A percentile compares a stretch with the other conserved stretches of the same genome.
phyloP scores from a whole-genome alignment of 2,888 invertebrate species.

The Oxystoma pomonae region DNA sequence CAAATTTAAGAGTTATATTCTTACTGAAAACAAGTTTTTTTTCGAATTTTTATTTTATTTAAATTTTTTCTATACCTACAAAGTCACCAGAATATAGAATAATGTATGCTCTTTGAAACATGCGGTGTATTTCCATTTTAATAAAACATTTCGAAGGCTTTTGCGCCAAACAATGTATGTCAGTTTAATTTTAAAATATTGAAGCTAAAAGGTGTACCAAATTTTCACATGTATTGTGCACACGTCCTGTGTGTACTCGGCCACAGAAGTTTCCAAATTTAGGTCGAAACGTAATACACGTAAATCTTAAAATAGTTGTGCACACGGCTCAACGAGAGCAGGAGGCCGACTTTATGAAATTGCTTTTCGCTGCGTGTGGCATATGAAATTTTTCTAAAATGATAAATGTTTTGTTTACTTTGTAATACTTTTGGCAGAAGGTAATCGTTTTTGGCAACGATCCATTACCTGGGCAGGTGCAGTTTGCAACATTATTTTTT shows the following conservation, averaged over 20 bases:
- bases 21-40: too few relatives aligned
- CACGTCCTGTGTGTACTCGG: neutral
- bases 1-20: too few relatives aligned
- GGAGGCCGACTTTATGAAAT: neutral
- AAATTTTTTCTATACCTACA: too few relatives aligned
- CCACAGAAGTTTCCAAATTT: constrained; percentile 50
- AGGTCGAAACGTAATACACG: constrained; percentile 57
- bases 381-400: neutral
- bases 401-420: constrained; percentile 13
- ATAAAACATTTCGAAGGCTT: too few relatives aligned
- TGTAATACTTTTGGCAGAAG: too few relatives aligned
- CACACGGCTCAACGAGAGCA: constrained; percentile 51
- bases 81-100: too few relatives aligned
- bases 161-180: too few relatives aligned
- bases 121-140: too few relatives aligned
- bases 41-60: too few relatives aligned
- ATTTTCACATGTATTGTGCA: constrained; percentile 10
- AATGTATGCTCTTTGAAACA: too few relatives aligned
- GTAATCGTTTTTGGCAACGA: constrained; percentile 3
- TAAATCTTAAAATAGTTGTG: constrained; percentile 56
- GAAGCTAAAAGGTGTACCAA: neutral
- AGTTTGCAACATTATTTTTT: too few relatives aligned
- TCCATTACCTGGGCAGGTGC: neutral
- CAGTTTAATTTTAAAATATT: too few relatives aligned
- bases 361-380: neutral